Conservation (phyloP, 1,140 invertebrate species). For the Penaeus japonicus region DNA sequence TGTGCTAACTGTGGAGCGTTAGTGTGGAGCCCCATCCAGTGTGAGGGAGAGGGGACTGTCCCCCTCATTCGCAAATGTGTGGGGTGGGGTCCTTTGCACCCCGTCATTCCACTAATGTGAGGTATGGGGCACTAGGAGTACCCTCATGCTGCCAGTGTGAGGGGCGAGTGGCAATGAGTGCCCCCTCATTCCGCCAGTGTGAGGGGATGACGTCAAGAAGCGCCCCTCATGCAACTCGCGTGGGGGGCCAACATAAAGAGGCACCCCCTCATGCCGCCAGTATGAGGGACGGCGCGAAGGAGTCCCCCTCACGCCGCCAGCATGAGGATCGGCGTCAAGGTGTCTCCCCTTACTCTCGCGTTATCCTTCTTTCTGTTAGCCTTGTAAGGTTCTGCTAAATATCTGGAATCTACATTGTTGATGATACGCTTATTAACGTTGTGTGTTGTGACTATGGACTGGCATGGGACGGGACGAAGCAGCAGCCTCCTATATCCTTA, state of each 20-base stretch:
- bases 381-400: slow-evolving; percentile 45
- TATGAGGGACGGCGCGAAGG: neutral
- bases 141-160: neutral
- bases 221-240: neutral
- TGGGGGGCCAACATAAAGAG: neutral
- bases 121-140: too few relatives aligned
- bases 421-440: slow-evolving; percentile 56
- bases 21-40: slow-evolving; percentile 35
- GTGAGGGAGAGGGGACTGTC: neutral
- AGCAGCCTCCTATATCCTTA: too few relatives aligned
- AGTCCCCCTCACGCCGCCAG: slow-evolving; percentile 4
- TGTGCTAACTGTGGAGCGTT: slow-evolving; percentile 35
- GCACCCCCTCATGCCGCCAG: neutral
- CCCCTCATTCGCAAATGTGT: too few relatives aligned
- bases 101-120: too few relatives aligned
- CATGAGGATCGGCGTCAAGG: slow-evolving; percentile 11
- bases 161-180: slow-evolving; percentile 22
- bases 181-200: slow-evolving; percentile 7
- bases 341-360: neutral
- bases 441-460: slow-evolving; percentile 50
- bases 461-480: too few relatives aligned
- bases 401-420: slow-evolving; percentile 56
- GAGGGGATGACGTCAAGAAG: slow-evolving; percentile 2
- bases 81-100: too few relatives aligned
- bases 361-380: slow-evolving; percentile 33